Evolutionary conservation across 2,888 invertebrate species (phyloP), one percentile per base, ranked within the genome.

Genomic region (Plagodis dolabraria): DNA sequence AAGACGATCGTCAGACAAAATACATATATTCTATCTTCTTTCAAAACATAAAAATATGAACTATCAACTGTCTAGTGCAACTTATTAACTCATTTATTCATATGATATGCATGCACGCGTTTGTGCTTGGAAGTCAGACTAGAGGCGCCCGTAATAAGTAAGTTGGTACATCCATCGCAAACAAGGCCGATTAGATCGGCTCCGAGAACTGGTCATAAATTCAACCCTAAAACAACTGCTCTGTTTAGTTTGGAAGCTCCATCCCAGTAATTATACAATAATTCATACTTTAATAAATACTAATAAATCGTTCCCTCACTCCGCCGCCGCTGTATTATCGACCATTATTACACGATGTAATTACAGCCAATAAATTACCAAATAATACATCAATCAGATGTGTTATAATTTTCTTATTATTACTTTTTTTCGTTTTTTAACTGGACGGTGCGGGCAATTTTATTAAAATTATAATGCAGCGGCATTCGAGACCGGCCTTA

Each of bases 341-440:
- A 79, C 86, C 85, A 85, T 88, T 90, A 92, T 92, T 92, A 92
- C 89, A 87, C 85, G 88, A 91, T 92, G 89, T 92, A 91, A 92
- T 92, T 92, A 92, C 86, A 83, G 71, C 80, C 91, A 86, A 92
- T 92, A 92, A 92, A 92, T 92, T 92, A 91, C 85, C 89, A 89
- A 92, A 92, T 92, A 92, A 90, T 92, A 90, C 92, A 92, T 92
- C 92, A 92, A 92, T 92, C 92, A 92, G 92, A 92, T 86, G 91
- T 92, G 91, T 92, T 92, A 92, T 91, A 92, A 92, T 91, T 92
- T 90, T 83, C 81, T 84, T 83, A 80, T 84, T 81, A 82, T 83
- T 82, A 80, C 74, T 77, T 82, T 87, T 82, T 81, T 79, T 83
- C 85, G 11, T 79, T 78, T 70, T 78, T 83, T 85, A 83, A 84